Base-by-base conservation (phyloP, 2,113 vertebrate genomes). In the Cyanistes caeruleus region DNA sequence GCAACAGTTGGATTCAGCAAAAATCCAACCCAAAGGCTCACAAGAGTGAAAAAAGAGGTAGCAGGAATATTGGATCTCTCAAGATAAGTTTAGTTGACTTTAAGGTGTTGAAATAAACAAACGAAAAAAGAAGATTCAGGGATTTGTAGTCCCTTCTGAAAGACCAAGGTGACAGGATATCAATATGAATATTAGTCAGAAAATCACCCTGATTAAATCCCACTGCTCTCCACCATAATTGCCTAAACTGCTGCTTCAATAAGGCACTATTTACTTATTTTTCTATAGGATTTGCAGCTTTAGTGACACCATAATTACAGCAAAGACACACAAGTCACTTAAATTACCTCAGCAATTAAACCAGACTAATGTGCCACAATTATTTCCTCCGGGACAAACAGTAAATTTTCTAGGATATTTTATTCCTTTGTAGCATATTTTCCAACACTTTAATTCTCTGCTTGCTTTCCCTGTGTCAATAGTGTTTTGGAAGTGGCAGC, bases 291-390 rank as follows among this genome's bases (percentile, higher is more conserved):
- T 93, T 89, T 95, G 60, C 93, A 85, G 75, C 69, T 89, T 68
- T 82, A 67, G 73, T 90, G 90, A 80, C 82, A 79, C 78, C 86
- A 30, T 86, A 96, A 95, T 95, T 96, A 96, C 81, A 78, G 82
- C 33, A 90, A 95, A 95, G 92, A 55, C 27, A 39, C 87, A 88
- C 81, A 48, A 95, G 89, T 93, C 95, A 90, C 75, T 94, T 95
- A 69, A 95, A 96, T 94, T 93, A 93, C 72, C 2, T 0, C 11
- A 24, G 76, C 65, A 95, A 96, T 97, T 96, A 95, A 93, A 91
- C 21, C 67, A 64, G 49, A 83, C 67, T 94, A 93, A 94, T 58
- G 72, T 21, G 68, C 67, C 70, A 24, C 48, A 83, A 84, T 96
- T 95, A 86, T 77, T 96, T 67, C 68, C 84, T 78, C 70, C 64